Evolutionary conservation across 2,113 vertebrate species (phyloP), one percentile per base, ranked within the genome.

Genomic region (Natator depressus): DNA sequence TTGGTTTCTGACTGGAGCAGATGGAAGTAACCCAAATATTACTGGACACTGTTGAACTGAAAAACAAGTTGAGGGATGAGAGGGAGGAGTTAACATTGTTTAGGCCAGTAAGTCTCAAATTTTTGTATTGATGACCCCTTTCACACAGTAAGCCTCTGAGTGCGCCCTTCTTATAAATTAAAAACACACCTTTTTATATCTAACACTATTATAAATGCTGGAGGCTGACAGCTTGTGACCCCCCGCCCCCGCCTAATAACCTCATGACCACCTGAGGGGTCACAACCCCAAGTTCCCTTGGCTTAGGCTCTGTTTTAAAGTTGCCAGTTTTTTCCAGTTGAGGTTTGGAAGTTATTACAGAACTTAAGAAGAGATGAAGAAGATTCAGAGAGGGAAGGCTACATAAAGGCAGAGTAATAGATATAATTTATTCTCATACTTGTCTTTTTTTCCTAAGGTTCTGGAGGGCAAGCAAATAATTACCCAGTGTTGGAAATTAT

Each of bases 401-500:
- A 96, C 2, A 1, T 87, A 81, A 42, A 88, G 83, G 85, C 55
- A 94, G 94, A 96, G 84, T 82, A 62, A 51, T 97, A 89, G 93
- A 93, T 96, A 96, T 96, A 93, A 95, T 94, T 96, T 97, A 93
- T 97, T 97, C 95, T 96, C 95, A 95, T 97, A 93, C 84, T 93
- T 95, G 82, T 95, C 93, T 27, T 96, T 95, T 97, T 94, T 95
- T 94, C 42, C 90, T 94, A 84, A n/a, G 51, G 54, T 94, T 97
- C 85, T 90, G 85, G 88, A 98, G 96, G 91, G 50, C 75, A 88
- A 97, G 81, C 95, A 90, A 97, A 96, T 91, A 95, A 96, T 96
- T 95, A 91, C 16, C 54, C 80, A 95, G 8, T 93, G 81, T 54
- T 95, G 78, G 25, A 97, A 96, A 88, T 93, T 84, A 82, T 93